phyloP scores from a whole-genome alignment of 2,797 vertebrate genomes.

The Pseudotriccus pelzelni region DNA sequence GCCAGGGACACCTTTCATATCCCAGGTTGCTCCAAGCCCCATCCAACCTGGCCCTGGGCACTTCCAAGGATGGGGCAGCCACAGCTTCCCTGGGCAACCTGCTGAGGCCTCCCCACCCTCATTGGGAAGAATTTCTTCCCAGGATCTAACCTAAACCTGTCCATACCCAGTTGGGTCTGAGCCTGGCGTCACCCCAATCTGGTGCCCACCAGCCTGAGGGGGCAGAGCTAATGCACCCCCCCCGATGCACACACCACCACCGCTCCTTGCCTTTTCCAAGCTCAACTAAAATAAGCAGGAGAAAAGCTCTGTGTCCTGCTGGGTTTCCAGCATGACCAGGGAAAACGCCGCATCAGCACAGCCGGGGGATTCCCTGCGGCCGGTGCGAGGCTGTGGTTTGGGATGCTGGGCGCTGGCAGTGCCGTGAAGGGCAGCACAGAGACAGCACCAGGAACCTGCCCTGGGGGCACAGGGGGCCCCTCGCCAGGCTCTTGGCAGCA shows the following conservation, averaged over 20 bases:
- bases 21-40: not conserved
- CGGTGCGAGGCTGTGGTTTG: fast-evolving
- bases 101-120: too few relatives aligned
- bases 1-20: not conserved
- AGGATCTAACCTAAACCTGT: not conserved
- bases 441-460: not conserved
- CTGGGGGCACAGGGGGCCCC: not conserved
- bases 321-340: not conserved
- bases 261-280: too few relatives aligned
- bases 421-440: not conserved
- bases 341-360: not conserved
- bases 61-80: not conserved
- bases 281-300: fast-evolving
- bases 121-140: not conserved
- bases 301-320: not conserved
- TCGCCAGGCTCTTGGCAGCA: not conserved
- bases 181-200: fast-evolving
- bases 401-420: fast-evolving
- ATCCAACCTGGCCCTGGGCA: not conserved
- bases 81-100: not conserved
- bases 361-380: not conserved
- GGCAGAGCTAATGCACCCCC: not conserved
- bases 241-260: fast-evolving
- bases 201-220: not conserved
- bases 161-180: fast-evolving